Conservation (phyloP, 2,888 invertebrate genomes). For the Meteorus colon region DNA sequence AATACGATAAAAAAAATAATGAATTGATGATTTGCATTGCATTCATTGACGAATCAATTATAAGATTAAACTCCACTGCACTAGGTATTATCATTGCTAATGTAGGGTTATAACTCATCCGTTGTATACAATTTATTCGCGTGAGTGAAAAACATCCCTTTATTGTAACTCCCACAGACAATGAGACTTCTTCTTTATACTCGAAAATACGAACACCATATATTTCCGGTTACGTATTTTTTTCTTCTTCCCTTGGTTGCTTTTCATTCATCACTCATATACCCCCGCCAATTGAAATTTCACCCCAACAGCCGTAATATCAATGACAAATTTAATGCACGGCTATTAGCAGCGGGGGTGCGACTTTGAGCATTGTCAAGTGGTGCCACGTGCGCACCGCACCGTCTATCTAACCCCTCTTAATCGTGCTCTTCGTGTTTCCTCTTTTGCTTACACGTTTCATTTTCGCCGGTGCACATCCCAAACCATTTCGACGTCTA, state of each 20-base stretch:
- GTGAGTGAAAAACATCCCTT: constrained; percentile 21
- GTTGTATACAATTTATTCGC: constrained; percentile 33
- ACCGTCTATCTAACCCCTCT: constrained; percentile 32
- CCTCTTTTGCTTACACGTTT: constrained; percentile 11
- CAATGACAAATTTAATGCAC: constrained; percentile 72
- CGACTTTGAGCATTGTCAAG: constrained; percentile 51
- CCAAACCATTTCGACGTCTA: not conserved
- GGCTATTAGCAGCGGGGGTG: constrained; percentile 69
- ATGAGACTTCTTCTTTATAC: constrained; percentile 6
- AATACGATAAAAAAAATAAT: no score
- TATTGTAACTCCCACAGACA: constrained; percentile 17
- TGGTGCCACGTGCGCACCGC: constrained; percentile 53
- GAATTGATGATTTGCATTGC: not conserved
- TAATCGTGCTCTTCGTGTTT: not conserved
- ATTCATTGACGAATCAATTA: constrained; percentile 33
- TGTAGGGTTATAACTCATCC: constrained; percentile 25
- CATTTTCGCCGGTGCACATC: constrained; percentile 6
- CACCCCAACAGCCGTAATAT: constrained; percentile 64
- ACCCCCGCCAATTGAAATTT: constrained; percentile 49
- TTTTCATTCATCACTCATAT: constrained; percentile 36
- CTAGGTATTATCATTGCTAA: not conserved
- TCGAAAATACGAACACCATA: not conserved
- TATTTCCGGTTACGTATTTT: constrained; percentile 34
- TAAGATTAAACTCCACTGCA: constrained; percentile 15
- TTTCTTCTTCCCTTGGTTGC: constrained; percentile 12